Evolutionary conservation across 2,797 vertebrate genomes (phyloP).

Genomic region (Rhinophrynus dorsalis): DNA sequence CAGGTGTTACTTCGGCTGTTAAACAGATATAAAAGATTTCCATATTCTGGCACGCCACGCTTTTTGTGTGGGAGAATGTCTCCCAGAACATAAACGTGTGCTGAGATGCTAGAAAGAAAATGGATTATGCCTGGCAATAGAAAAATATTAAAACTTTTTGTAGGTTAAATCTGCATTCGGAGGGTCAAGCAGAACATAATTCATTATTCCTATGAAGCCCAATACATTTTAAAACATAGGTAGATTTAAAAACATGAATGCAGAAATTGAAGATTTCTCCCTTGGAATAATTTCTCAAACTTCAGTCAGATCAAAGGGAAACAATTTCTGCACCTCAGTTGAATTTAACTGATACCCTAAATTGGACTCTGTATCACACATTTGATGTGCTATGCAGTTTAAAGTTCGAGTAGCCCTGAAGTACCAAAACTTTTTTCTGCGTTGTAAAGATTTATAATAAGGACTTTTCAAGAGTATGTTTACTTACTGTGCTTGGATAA

Average conservation of each 20-base stretch:
- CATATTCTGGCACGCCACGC: slow-evolving; percentile 19
- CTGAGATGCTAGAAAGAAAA: slow-evolving; percentile 28
- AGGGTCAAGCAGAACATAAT: slow-evolving; percentile 5
- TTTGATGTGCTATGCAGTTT: too few relatives aligned
- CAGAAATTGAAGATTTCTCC: background rate
- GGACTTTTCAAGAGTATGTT: too few relatives aligned
- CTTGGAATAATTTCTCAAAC: background rate
- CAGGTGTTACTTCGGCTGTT: slow-evolving; percentile 46
- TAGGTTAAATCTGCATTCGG: slow-evolving; percentile 15
- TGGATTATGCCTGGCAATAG: slow-evolving; percentile 17
- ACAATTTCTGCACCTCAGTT: background rate
- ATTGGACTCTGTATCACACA: too few relatives aligned
- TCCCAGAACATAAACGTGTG: slow-evolving; percentile 21
- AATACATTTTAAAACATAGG: background rate
- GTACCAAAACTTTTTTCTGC: too few relatives aligned
- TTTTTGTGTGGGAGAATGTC: slow-evolving; percentile 35
- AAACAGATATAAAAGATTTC: slow-evolving; percentile 38
- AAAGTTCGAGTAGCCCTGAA: too few relatives aligned
- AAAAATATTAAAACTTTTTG: background rate
- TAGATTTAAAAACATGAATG: slow-evolving; percentile 5
- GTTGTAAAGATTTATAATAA: too few relatives aligned
- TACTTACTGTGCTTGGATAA: too few relatives aligned
- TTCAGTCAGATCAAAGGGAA: slow-evolving; percentile 4
- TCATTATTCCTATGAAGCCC: slow-evolving; percentile 12
- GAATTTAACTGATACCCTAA: background rate